These are phyloP conservation scores for Myodes glareolus DNA, from an alignment of 2,113 vertebrate species.

Conservation along the genomic window DNA sequence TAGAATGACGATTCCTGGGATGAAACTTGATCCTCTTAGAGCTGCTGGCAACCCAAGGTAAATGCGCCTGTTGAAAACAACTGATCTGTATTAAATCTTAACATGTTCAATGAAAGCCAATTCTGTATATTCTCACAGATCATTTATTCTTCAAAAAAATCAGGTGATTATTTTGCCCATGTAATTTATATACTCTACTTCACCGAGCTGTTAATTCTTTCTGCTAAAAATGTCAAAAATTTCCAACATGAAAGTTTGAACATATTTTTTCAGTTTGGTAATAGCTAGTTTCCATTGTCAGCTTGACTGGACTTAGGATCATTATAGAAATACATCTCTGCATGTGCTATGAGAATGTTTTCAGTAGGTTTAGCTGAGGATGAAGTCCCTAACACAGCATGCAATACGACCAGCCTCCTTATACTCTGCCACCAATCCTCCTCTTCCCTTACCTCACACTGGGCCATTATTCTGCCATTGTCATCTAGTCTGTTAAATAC, in stretches of 20 bases:
- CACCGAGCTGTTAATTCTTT: background rate
- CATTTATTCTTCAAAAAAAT: background rate
- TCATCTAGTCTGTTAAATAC: background rate
- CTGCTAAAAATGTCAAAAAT: background rate
- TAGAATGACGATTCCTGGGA: constrained; percentile 68
- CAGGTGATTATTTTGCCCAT: background rate
- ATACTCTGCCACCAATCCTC: background rate
- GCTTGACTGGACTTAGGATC: background rate
- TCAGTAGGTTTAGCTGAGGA: background rate
- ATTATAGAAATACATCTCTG: background rate
- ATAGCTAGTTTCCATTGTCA: background rate
- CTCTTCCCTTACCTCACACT: background rate
- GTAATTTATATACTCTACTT: background rate
- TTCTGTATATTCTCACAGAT: background rate
- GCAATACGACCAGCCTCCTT: background rate
- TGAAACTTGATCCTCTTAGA: constrained; percentile 57
- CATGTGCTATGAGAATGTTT: background rate
- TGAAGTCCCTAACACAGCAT: background rate
- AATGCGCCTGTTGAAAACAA: constrained; percentile 54
- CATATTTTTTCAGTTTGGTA: background rate
- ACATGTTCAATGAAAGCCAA: background rate
- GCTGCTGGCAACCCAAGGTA: constrained; percentile 72
- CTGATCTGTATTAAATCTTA: background rate
- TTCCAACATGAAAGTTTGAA: constrained; percentile 15
- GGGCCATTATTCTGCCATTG: background rate